Base-by-base conservation (phyloP, 92 coral and sea anemone genomes). In the Scolanthus callimorphus region DNA sequence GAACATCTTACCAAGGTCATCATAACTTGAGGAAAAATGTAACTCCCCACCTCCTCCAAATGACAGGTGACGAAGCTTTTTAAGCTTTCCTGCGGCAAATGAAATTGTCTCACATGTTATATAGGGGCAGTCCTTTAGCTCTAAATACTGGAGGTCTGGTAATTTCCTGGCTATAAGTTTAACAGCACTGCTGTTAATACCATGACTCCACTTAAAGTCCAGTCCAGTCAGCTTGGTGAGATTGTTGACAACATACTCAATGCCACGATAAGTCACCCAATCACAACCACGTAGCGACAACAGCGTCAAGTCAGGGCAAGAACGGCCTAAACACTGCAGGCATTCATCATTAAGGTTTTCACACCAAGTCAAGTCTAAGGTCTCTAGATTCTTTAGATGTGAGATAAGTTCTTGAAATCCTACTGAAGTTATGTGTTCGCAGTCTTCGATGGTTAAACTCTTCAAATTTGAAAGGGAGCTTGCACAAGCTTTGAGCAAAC, bases 171-270 rank as follows among this genome's bases (percentile, higher is more conserved):
- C 95, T 22, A 90, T 69, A 17, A 78, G 62, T 50, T 87, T 76
- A 21, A 86, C 69, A 2, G 87, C 72, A 3, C 24, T 76, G 58
- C 85, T 90, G 57, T 70, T 83, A 28, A 86, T 60, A 4, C 90
- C 86, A 60, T 86, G 95, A 49, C 95, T 86, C 90, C 86, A 82
- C 31, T 84, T 80, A 8, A 90, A 81, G 54, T 90, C 97, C 46
- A 90, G 76, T 8, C 59, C 70, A 11, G 66, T 73, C 41, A 90
- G 52, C 28, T 78, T 51, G 11, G 82, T 90, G 34, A 90, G 83
- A 28, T 74, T 76, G 50, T 86, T 65, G 6, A 73, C 86, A 2
- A 90, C 71, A 41, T 82, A 52, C 38, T 70, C 84, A 27, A 90
- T 57, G 1, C 90, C 90, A 51, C 52, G 57, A n/a, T 66, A 77